Evolutionary conservation across 2,797 vertebrate species (phyloP).

Genomic region (Glossophaga mutica): DNA sequence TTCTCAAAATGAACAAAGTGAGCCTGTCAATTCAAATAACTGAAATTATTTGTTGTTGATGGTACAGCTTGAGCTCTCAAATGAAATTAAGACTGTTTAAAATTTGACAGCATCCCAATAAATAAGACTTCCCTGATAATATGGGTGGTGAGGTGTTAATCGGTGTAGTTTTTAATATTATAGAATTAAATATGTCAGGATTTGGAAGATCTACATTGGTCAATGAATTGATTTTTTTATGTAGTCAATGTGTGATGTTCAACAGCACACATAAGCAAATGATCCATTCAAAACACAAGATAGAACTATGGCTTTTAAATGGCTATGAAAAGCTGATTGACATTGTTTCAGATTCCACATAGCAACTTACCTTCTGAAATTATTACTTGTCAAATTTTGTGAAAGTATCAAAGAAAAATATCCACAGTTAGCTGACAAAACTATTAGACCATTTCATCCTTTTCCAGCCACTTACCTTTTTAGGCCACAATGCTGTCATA

Average conservation of each 20-base stretch:
- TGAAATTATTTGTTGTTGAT: neutral
- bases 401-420: neutral
- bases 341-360: neutral
- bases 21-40: neutral
- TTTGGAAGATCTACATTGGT: neutral
- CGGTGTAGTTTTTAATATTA: neutral
- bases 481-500: neutral
- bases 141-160: neutral
- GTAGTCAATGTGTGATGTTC: neutral
- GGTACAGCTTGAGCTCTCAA: neutral
- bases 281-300: neutral
- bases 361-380: neutral
- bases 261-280: neutral
- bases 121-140: neutral
- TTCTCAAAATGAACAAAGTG: neutral
- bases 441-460: neutral
- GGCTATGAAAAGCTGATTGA: neutral
- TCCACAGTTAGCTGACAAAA: neutral
- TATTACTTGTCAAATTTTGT: neutral
- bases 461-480: neutral
- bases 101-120: neutral
- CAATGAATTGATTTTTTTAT: neutral
- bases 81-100: neutral
- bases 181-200: neutral
- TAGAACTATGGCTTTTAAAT: neutral